Evolutionary conservation across 2,113 vertebrate genomes (phyloP).

Genomic region (Oreochromis tanganicae): DNA sequence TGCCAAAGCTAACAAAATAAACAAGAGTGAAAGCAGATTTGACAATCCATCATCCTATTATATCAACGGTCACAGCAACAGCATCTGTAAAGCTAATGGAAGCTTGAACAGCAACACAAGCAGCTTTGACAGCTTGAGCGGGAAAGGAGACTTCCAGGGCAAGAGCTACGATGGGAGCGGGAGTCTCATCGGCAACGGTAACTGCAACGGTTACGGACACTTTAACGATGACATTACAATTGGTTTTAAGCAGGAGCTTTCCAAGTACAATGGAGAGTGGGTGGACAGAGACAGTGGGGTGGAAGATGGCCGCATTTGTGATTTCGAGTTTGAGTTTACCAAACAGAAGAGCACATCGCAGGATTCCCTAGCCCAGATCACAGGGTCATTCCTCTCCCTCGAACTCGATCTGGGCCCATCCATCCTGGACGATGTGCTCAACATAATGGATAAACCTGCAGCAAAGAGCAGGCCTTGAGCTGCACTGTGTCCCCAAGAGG

Average conservation of each 20-base stretch:
- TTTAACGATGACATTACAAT: slow-evolving; percentile 62
- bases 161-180: slow-evolving; percentile 29
- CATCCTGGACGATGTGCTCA: slow-evolving; percentile 95
- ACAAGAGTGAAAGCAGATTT: slow-evolving; percentile 72
- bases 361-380: slow-evolving; percentile 84
- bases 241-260: slow-evolving; percentile 80
- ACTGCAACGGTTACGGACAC: slow-evolving; percentile 43
- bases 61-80: slow-evolving; percentile 73
- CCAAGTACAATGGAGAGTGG: slow-evolving; percentile 82
- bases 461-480: slow-evolving; percentile 64
- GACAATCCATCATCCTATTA: slow-evolving; percentile 68
- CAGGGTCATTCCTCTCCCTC: slow-evolving; percentile 88
- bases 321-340: slow-evolving; percentile 76
- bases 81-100: slow-evolving; percentile 45
- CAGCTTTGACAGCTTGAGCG: slow-evolving; percentile 52
- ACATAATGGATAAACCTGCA: slow-evolving; percentile 90
- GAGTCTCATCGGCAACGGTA: slow-evolving; percentile 18
- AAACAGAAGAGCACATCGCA: slow-evolving; percentile 81
- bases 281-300: slow-evolving; percentile 81
- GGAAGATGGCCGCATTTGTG: slow-evolving; percentile 77
- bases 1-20: slow-evolving; percentile 70
- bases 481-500: neutral
- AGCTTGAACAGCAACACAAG: slow-evolving; percentile 61
- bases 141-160: slow-evolving; percentile 40
- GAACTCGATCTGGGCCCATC: slow-evolving; percentile 96